Conservation (phyloP, 2,888 invertebrate species). For the Eilema caniola region DNA sequence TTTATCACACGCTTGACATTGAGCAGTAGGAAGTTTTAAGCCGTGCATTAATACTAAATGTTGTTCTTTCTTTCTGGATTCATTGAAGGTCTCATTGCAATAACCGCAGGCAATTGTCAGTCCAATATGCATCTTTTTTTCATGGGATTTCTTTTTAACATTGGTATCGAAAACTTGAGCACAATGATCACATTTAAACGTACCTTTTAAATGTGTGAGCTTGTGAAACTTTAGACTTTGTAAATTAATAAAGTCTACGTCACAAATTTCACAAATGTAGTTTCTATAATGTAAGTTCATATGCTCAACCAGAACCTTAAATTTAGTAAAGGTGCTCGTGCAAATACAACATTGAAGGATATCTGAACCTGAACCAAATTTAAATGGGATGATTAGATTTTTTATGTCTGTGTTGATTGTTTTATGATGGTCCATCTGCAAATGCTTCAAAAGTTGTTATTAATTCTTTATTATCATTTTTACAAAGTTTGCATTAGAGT, state of each 20-base stretch:
- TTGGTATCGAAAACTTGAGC: slow-evolving; percentile 30
- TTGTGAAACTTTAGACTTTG: slow-evolving; percentile 30
- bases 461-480: too few relatives aligned
- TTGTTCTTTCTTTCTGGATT: slow-evolving; percentile 37
- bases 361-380: slow-evolving; percentile 54
- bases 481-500: too few relatives aligned
- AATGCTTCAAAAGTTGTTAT: slow-evolving; percentile 31
- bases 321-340: slow-evolving; percentile 44
- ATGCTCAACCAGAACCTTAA: slow-evolving; percentile 58
- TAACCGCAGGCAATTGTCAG: slow-evolving; percentile 52
- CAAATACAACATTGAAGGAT: slow-evolving; percentile 53
- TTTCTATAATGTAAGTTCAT: slow-evolving; percentile 61
- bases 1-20: slow-evolving; percentile 66
- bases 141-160: slow-evolving; percentile 9
- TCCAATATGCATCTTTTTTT: background rate
- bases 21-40: slow-evolving; percentile 34
- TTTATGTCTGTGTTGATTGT: slow-evolving; percentile 41
- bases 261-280: slow-evolving; percentile 58
- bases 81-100: slow-evolving; percentile 44
- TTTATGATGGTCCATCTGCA: slow-evolving; percentile 29
- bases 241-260: slow-evolving; percentile 48
- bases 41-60: slow-evolving; percentile 55
- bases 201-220: slow-evolving; percentile 34
- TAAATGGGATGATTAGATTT: slow-evolving; percentile 65
- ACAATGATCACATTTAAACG: slow-evolving; percentile 53